phyloP scores from a whole-genome alignment of 2,113 vertebrate species.

The Leptosomus discolor region DNA sequence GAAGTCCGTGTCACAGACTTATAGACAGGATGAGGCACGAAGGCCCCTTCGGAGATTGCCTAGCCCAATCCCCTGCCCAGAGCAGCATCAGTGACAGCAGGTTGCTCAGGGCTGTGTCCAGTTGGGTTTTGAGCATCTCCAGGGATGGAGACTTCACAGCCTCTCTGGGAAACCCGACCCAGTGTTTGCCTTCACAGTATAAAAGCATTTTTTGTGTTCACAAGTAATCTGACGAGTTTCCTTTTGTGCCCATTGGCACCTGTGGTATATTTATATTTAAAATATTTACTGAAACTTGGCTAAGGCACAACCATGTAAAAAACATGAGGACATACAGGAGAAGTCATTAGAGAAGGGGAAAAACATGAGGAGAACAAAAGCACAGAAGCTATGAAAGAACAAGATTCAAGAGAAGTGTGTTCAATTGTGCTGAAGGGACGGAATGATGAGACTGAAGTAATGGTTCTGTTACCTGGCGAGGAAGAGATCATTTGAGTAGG shows the following conservation, averaged over 20 bases:
- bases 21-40: not conserved
- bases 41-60: not conserved
- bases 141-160: not conserved
- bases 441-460: not conserved
- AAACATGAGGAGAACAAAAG: not conserved
- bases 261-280: too few species aligned
- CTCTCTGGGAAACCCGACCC: not conserved
- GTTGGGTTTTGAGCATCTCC: not conserved
- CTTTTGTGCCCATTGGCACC: fast-evolving
- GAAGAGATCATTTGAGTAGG: not conserved
- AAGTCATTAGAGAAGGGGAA: not conserved
- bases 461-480: not conserved
- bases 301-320: not conserved
- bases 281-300: not conserved
- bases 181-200: not conserved
- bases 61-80: fast-evolving
- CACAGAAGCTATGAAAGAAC: not conserved
- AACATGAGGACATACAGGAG: not conserved
- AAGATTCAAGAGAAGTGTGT: not conserved
- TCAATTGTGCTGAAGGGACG: not conserved
- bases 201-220: not conserved
- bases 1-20: not conserved
- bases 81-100: not conserved
- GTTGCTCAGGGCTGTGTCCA: not conserved
- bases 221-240: not conserved